phyloP scores from a whole-genome alignment of 2,888 invertebrate genomes.

The Dasypogon diadema region DNA sequence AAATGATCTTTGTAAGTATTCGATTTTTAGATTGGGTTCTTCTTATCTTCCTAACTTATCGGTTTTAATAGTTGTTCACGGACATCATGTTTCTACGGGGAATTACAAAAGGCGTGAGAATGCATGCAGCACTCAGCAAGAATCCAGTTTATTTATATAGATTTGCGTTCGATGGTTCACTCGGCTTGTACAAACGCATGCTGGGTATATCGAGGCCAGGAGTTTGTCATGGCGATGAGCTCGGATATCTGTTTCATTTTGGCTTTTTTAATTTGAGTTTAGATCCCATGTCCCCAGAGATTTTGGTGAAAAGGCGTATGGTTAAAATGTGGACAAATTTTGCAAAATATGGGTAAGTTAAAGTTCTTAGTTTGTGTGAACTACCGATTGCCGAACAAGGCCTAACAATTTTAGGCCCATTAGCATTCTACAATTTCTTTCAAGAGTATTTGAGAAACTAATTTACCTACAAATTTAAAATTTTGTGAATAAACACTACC shows the following conservation, averaged over 20 bases:
- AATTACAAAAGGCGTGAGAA: conserved; percentile 70
- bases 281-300: conserved; percentile 73
- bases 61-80: conserved; percentile 71
- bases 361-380: no score
- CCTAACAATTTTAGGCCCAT: no score
- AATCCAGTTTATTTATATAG: conserved; percentile 74
- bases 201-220: conserved; percentile 73
- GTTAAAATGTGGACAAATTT: conserved; percentile 77
- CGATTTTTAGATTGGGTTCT: background rate
- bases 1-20: conserved; percentile 71
- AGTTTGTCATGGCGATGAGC: conserved; percentile 75
- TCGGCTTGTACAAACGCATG: conserved; percentile 75
- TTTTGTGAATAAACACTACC: no score
- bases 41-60: background rate
- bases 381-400: no score
- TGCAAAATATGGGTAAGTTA: conserved; percentile 74
- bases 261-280: conserved; percentile 74
- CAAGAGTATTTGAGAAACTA: no score
- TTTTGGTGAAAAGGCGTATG: conserved; percentile 73
- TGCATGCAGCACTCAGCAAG: conserved; percentile 66
- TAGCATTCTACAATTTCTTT: background rate
- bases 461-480: no score
- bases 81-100: conserved; percentile 76
- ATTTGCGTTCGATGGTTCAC: conserved; percentile 74
- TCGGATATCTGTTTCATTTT: conserved; percentile 76